Evolutionary conservation across 2,113 vertebrate genomes (phyloP).

Genomic region (Parus major): DNA sequence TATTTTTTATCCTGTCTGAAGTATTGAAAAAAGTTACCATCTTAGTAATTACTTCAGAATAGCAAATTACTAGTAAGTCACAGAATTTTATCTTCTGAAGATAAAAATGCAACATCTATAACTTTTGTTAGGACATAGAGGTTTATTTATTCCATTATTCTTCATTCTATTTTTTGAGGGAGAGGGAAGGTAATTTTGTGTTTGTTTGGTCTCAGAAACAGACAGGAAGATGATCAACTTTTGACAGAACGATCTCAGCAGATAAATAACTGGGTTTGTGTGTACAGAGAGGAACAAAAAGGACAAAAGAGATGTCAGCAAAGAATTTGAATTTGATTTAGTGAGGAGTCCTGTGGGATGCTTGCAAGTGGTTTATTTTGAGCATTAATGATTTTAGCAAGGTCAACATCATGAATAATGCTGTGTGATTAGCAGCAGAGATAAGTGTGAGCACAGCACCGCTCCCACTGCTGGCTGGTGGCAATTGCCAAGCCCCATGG

Average conservation of each 20-base stretch:
- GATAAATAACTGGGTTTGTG: not conserved
- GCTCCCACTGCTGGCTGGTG: not conserved
- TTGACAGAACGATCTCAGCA: not conserved
- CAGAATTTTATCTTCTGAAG: constrained; percentile 22
- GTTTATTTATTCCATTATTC: not conserved
- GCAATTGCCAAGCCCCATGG: not conserved
- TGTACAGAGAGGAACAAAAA: not conserved
- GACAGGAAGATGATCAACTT: not conserved
- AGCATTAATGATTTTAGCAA: not conserved
- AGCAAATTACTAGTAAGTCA: not conserved
- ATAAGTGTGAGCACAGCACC: not conserved
- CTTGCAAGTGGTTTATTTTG: not conserved
- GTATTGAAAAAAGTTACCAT: not conserved
- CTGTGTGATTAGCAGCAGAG: not conserved
- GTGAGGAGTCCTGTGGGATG: not conserved
- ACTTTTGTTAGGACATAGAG: not conserved
- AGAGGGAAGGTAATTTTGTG: not conserved
- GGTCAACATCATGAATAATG: not conserved
- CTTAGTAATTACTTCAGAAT: constrained; percentile 21
- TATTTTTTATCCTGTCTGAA: constrained; percentile 33
- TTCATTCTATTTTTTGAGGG: not conserved
- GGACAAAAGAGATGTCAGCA: not conserved
- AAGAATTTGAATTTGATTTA: not conserved
- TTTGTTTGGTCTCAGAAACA: not conserved
- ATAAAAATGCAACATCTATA: not conserved